phyloP scores from a whole-genome alignment of 2,113 vertebrate genomes.

The Colossoma macropomum region DNA sequence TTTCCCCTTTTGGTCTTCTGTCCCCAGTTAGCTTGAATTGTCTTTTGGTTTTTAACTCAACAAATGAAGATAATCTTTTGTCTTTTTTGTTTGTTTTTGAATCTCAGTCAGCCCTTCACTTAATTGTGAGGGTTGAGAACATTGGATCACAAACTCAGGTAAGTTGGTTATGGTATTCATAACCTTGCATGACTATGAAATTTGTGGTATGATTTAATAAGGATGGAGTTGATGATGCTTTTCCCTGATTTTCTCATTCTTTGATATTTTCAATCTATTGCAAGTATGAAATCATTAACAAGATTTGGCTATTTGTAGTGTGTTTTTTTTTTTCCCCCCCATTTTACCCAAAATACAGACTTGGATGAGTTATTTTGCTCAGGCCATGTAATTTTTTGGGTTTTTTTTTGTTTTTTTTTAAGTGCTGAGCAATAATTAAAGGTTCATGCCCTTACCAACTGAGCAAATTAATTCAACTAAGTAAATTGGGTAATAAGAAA shows the following conservation, averaged over 20 bases:
- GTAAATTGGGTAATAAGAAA: no score
- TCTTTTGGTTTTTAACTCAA: neutral
- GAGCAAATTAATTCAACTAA: no score
- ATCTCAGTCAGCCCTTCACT: neutral
- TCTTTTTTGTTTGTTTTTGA: neutral
- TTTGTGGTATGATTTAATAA: neutral
- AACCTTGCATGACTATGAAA: constrained; percentile 14
- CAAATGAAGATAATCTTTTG: neutral
- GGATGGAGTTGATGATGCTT: neutral
- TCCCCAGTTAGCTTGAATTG: neutral
- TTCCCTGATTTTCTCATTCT: neutral
- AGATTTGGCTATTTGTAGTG: no score
- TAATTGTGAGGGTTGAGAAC: neutral
- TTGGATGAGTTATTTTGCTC: no score
- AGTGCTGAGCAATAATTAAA: no score
- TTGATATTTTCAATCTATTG: neutral
- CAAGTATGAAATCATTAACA: neutral
- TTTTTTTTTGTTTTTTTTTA: no score
- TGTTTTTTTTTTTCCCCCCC: no score
- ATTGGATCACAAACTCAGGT: constrained; percentile 24
- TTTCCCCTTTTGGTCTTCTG: neutral
- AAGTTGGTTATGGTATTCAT: constrained; percentile 41
- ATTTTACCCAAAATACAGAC: no score
- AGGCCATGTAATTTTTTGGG: no score
- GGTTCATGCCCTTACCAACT: no score